These are phyloP conservation scores for Ciconia nigra DNA, from an alignment of 2,797 vertebrate species.

Conservation along the genomic window DNA sequence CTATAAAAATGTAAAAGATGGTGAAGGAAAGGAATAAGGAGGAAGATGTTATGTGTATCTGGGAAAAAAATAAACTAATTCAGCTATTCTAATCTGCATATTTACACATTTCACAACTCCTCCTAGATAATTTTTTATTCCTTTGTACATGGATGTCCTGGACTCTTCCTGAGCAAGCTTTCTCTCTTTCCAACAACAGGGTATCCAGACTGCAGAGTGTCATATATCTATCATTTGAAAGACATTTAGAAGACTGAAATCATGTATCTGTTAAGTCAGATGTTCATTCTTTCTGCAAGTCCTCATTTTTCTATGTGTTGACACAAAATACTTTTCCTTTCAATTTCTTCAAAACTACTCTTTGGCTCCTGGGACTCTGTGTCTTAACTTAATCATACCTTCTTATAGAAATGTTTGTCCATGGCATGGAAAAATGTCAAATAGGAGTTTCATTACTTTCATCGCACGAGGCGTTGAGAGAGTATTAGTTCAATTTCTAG, in stretches of 20 bases:
- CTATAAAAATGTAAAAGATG: not conserved
- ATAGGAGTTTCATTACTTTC: not conserved
- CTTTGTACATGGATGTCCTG: not conserved
- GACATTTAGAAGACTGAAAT: not conserved
- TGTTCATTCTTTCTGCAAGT: not conserved
- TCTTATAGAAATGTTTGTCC: not conserved
- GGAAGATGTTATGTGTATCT: not conserved
- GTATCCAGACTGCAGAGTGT: not conserved
- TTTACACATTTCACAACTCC: not conserved
- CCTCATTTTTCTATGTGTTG: not conserved
- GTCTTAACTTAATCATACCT: not conserved
- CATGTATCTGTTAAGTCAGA: not conserved
- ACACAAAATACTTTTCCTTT: not conserved
- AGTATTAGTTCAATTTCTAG: not conserved
- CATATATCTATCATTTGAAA: not conserved
- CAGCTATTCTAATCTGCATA: not conserved
- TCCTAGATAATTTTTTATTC: not conserved
- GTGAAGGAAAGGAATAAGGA: not conserved
- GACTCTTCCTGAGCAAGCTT: not conserved
- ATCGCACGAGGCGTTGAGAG: not conserved
- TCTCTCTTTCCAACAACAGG: not conserved
- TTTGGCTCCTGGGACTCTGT: not conserved
- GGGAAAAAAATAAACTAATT: not conserved
- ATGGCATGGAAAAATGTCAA: not conserved
- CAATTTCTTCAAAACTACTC: not conserved